Conservation (phyloP, 2,888 invertebrate species). For the Pyrgus malvae region DNA sequence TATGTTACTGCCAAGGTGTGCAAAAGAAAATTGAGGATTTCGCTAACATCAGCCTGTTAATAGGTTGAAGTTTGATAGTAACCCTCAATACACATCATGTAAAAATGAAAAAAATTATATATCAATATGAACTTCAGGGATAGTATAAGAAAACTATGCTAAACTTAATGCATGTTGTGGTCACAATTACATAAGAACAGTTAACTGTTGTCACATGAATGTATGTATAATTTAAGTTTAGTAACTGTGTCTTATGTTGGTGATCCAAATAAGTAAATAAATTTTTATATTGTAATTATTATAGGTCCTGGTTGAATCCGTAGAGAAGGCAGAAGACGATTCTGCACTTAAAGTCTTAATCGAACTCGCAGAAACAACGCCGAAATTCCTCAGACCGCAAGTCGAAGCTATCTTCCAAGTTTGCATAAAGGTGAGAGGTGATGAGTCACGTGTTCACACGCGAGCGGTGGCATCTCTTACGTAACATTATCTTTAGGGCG, state of each 20-base stretch:
- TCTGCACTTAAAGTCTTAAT: slow-evolving; percentile 95
- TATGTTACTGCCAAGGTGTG: slow-evolving; percentile 71
- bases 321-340: slow-evolving; percentile 93
- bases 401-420: slow-evolving; percentile 92
- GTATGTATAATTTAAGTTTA: too few species aligned
- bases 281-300: background rate
- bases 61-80: slow-evolving; percentile 79
- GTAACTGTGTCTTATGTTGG: too few species aligned
- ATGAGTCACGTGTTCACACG: too few species aligned
- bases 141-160: too few species aligned
- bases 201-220: too few species aligned
- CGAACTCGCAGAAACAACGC: slow-evolving; percentile 95
- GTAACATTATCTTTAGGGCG: too few species aligned
- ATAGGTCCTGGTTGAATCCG: slow-evolving; percentile 89
- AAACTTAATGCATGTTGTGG: too few species aligned
- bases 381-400: slow-evolving; percentile 95
- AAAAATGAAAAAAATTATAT: background rate
- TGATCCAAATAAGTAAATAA: too few species aligned
- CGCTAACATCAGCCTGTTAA: slow-evolving; percentile 70
- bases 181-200: too few species aligned
- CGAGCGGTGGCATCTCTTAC: too few species aligned
- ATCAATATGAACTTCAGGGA: too few species aligned
- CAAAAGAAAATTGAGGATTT: slow-evolving; percentile 67
- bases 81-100: slow-evolving; percentile 56
- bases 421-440: slow-evolving; percentile 87